Evolutionary conservation across 2,113 vertebrate species (phyloP), one percentile per base, ranked within the genome.

Genomic region (Chlamydotis undulata): DNA sequence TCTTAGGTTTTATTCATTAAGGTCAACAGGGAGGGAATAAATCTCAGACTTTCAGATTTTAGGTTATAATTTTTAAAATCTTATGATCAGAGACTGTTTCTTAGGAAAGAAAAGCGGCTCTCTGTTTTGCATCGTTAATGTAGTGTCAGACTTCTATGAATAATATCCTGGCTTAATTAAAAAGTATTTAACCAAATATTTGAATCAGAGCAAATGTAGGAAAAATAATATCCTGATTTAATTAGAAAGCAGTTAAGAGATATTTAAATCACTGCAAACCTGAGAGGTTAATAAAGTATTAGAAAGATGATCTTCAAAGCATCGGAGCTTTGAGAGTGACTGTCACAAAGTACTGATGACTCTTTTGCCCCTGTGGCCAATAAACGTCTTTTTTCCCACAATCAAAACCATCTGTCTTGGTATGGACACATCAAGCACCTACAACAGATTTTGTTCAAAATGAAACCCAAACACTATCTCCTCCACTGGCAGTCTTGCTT

Each of bases 141-240:
- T 89, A 90, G 37, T 71, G 55, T 71, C 57, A 90, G 53, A 26
- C 49, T 79, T 83, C 68, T 56, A 31, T 82, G 68, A 96, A 76
- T 95, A 92, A 61, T 92, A 92, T 81, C 39, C 69, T 87, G 76
- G 19, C 53, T 91, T 81, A 89, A 89, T 94, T 89, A 73, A 76
- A 92, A 93, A 61, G 26, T 89, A 82, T 87, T 84, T 93, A 89
- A 91, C 83, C 49, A 94, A 93, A 94, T 87, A 94, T 87, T 96
- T 96, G 92, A 96, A 93, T 73, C 53, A 45, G 22, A 89, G 57
- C 35, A 89, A 92, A 63, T 57, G 29, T n/a, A 89, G 80, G 52
- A 79, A 64, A 96, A 96, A 82, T 86, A 91, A 26, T 39, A 78
- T 78, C 60, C 73, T 78, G 43, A 64, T 92, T 86, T 86, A 89